Evolutionary conservation across 92 coral and sea anemone genomes (phyloP).

Genomic region (Umimayanthus chanpuru): DNA sequence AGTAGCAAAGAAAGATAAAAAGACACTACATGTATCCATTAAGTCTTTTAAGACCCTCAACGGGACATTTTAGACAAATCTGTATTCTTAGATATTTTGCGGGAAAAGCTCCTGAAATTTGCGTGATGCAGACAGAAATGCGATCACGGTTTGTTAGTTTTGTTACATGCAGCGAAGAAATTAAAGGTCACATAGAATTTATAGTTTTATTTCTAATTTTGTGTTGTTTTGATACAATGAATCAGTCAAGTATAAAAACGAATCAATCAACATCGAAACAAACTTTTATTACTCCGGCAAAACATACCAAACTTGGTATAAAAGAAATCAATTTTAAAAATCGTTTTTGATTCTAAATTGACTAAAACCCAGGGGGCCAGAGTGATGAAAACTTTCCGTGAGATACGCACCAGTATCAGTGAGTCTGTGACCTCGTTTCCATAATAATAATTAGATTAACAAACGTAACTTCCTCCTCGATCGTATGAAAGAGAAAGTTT

Average conservation of each 20-base stretch:
- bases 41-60: neutral
- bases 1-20: neutral
- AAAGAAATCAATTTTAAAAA: neutral
- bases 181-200: neutral
- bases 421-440: neutral
- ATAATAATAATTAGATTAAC: neutral
- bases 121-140: neutral
- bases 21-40: neutral
- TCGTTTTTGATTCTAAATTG: neutral
- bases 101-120: slow-evolving; percentile 3
- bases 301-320: neutral
- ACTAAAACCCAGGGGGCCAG: neutral
- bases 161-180: neutral
- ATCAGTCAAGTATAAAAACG: slow-evolving; percentile 4
- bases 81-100: neutral
- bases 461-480: slow-evolving; percentile 16
- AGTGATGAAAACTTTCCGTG: slow-evolving; percentile 1
- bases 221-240: slow-evolving; percentile 10
- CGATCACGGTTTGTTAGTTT: neutral
- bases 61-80: neutral
- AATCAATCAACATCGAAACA: slow-evolving; percentile 34
- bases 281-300: neutral
- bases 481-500: neutral
- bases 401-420: neutral
- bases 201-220: neutral